Evolutionary conservation across 2,888 invertebrate species (phyloP).

Genomic region (Pinctada fucata): DNA sequence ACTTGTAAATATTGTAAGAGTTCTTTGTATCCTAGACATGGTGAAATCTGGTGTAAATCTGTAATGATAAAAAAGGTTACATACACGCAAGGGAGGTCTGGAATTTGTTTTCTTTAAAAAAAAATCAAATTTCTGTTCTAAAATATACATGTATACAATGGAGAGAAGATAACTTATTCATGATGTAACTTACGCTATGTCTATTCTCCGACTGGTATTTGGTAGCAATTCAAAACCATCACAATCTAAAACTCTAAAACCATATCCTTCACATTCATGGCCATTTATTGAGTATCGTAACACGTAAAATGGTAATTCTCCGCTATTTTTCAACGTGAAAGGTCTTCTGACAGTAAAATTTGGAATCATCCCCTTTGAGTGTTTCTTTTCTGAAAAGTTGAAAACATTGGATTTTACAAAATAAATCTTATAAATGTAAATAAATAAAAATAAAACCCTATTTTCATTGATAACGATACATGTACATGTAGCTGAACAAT

Average conservation of each 20-base stretch:
- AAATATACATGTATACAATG: neutral
- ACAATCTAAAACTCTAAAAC: constrained; percentile 74
- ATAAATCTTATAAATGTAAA: too few relatives aligned
- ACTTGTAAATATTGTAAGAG: constrained; percentile 75
- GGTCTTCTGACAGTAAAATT: constrained; percentile 87
- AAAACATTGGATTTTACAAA: too few relatives aligned
- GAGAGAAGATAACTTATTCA: neutral
- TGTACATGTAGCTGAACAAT: too few relatives aligned
- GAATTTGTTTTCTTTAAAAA: neutral
- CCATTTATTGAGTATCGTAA: constrained; percentile 84
- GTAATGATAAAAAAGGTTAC: constrained; percentile 48
- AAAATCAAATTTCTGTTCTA: neutral
- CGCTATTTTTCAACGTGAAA: constrained; percentile 93
- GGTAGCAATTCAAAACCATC: constrained; percentile 71
- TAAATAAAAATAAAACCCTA: too few relatives aligned
- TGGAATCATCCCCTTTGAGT: constrained; percentile 78
- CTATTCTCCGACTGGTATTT: constrained; percentile 80
- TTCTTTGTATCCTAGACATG: constrained; percentile 83
- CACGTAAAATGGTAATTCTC: constrained; percentile 89
- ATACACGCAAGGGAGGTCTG: too few relatives aligned
- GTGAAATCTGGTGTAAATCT: constrained; percentile 92
- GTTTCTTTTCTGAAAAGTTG: constrained; percentile 68
- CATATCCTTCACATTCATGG: constrained; percentile 84
- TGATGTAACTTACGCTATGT: constrained; percentile 82
- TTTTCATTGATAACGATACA: too few relatives aligned